Evolutionary conservation across 2,113 vertebrate genomes (phyloP), one percentile per base, ranked within the genome.

Genomic region (Notiomystis cincta): DNA sequence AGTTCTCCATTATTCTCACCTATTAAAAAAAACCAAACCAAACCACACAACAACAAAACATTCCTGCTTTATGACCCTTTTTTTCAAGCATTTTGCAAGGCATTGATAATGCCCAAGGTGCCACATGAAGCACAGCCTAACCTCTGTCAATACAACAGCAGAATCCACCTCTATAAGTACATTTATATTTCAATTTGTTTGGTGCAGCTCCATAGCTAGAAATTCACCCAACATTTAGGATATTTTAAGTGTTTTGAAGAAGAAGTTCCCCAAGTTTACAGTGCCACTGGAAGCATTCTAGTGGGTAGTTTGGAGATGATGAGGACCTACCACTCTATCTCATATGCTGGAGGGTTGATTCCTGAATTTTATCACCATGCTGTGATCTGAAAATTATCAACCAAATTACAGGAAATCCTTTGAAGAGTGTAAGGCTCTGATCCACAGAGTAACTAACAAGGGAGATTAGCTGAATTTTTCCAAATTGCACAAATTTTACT

Each of bases 41-140:
- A 48, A 23, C 42, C 42, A 12, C 42, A 42, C 42, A 24, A 13
- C 11, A 48, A 11, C 38, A 15, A 60, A 45, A 3, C 3, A 24
- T 33, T 75, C 17, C 30, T 40, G 3, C 10, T 66, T 84, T 61
- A 31, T 0, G 0, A 27, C 2, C 7, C 0, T n/a, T 65, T 78
- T 53, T 33, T 30, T 44, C 24, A 86, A 73, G 31, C 9, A 53
- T 72, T 70, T 73, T 75, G 13, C 10, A 65, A 71, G 30, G 8
- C 15, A 35, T 15, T 71, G 60, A 11, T 64, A 62, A 48, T 45
- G 15, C 16, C n/a, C 16, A 22, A n/a, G 40, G 10, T 48, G 22
- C 7, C 76, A 20, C 8, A 1, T n/a, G 13, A 33, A 65, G 14
- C 19, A 31, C 4, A 25, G 13, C 6, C 19, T 35, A 44, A 37